A percentile compares a stretch with the other conserved stretches of the same genome.
phyloP scores from a whole-genome alignment of 2,888 invertebrate genomes.

The Thereva nobilitata region DNA sequence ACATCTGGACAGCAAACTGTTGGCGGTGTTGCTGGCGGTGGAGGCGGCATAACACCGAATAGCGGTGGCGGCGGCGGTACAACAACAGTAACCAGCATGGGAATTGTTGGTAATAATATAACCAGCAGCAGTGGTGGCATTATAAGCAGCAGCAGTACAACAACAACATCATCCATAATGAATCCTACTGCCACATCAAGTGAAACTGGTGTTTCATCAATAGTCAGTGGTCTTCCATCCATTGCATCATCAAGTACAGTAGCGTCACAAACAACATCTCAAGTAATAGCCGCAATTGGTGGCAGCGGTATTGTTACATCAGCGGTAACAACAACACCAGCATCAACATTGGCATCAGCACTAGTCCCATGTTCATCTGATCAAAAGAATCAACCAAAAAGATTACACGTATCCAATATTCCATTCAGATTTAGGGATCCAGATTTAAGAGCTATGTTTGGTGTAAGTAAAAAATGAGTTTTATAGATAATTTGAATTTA shows the following conservation, averaged over 20 bases:
- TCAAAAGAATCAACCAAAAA: slow-evolving; percentile 78
- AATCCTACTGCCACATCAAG: slow-evolving; percentile 30
- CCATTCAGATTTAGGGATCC: slow-evolving; percentile 99
- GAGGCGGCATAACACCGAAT: slow-evolving; percentile 49
- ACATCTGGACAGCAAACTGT: slow-evolving; percentile 40
- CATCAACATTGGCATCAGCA: slow-evolving; percentile 57
- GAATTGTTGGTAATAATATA: slow-evolving; percentile 39
- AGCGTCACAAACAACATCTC: slow-evolving; percentile 50
- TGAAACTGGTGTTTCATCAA: slow-evolving; percentile 30
- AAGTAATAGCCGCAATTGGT: slow-evolving; percentile 55
- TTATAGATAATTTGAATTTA: too few relatives aligned
- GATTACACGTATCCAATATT: slow-evolving; percentile 99
- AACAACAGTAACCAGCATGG: slow-evolving; percentile 40
- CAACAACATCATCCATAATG: slow-evolving; percentile 36
- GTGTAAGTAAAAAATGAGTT: slow-evolving; percentile 72
- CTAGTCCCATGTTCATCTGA: slow-evolving; percentile 63
- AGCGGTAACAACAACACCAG: slow-evolving; percentile 58
- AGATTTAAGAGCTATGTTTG: slow-evolving; percentile 97
- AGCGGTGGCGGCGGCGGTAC: slow-evolving; percentile 52
- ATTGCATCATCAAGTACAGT: slow-evolving; percentile 48
- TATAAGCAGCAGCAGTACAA: slow-evolving; percentile 37
- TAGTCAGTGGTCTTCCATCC: slow-evolving; percentile 45
- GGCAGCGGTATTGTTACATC: slow-evolving; percentile 49
- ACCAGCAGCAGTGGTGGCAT: slow-evolving; percentile 19
- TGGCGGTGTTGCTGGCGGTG: slow-evolving; percentile 48